Evolutionary conservation across 1,140 invertebrate genomes (phyloP).

Genomic region (Monomorium pharaonis): DNA sequence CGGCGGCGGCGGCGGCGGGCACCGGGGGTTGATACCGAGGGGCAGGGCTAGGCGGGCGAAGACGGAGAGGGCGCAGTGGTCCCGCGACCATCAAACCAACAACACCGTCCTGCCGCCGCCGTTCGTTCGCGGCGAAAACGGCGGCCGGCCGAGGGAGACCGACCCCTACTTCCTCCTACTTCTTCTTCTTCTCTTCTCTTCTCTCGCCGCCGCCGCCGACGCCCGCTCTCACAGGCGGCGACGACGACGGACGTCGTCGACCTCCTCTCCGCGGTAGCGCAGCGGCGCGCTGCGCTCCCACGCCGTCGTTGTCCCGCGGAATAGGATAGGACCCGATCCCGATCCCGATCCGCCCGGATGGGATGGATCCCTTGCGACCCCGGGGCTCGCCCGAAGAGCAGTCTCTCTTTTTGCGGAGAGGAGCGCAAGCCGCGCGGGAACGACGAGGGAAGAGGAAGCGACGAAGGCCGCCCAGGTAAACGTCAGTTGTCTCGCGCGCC

Average conservation of each 20-base stretch:
- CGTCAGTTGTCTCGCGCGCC: conserved; percentile 18
- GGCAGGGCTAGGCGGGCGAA: conserved; percentile 80
- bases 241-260: conserved; percentile 16
- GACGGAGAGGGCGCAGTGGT: conserved; percentile 85
- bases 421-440: not conserved
- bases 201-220: conserved; percentile 30
- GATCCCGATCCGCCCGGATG: too few species aligned
- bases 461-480: conserved; percentile 25
- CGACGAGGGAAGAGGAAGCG: conserved; percentile 1
- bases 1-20: conserved; percentile 33
- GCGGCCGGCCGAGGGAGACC: conserved; percentile 47
- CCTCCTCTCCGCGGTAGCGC: not conserved
- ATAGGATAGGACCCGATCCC: not conserved
- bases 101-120: conserved; percentile 74
- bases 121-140: conserved; percentile 68
- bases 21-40: conserved; percentile 78
- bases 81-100: conserved; percentile 85
- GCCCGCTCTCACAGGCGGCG: conserved; percentile 26
- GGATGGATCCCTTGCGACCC: not conserved
- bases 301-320: conserved; percentile 12
- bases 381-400: not conserved
- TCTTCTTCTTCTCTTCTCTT: conserved; percentile 61
- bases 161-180: conserved; percentile 60
- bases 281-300: not conserved
- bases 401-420: not conserved